Percentiles rank a stretch among this genome's conserved stretches.
phyloP scores from a whole-genome alignment of 2,797 vertebrate species.

The Sphaeramia orbicularis region DNA sequence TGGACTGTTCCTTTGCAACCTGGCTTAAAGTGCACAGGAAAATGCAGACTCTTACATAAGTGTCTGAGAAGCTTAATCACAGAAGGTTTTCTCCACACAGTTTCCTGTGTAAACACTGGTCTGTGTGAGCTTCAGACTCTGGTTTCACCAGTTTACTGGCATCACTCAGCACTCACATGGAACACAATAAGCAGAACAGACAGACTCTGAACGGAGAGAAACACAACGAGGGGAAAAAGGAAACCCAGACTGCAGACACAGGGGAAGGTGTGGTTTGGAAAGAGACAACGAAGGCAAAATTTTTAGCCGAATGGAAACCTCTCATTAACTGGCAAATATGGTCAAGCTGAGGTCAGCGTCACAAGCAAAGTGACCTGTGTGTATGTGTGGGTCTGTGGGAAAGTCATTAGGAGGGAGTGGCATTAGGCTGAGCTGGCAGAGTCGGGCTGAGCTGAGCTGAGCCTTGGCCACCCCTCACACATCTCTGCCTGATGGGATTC shows the following conservation, averaged over 20 bases:
- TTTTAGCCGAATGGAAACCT: conserved; percentile 61
- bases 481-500: conserved; percentile 44
- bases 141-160: conserved; percentile 70
- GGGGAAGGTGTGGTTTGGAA: conserved; percentile 70
- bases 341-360: conserved; percentile 53
- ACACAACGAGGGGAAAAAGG: conserved; percentile 42
- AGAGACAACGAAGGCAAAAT: conserved; percentile 38
- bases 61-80: conserved; percentile 63
- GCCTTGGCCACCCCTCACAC: conserved; percentile 37
- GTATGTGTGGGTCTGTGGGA: conserved; percentile 57
- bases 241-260: conserved; percentile 49
- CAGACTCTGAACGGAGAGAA: conserved; percentile 53
- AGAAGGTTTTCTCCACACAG: conserved; percentile 49
- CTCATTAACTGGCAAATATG: conserved; percentile 57
- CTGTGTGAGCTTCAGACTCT: conserved; percentile 55
- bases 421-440: conserved; percentile 50
- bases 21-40: conserved; percentile 42
- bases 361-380: conserved; percentile 37
- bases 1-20: conserved; percentile 30
- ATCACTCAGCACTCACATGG: conserved; percentile 58
- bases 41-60: conserved; percentile 73
- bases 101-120: conserved; percentile 71
- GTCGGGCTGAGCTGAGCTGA: conserved; percentile 28
- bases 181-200: conserved; percentile 67
- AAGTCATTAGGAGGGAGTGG: conserved; percentile 61